Conservation (phyloP, 2,113 vertebrate genomes). For the Ahaetulla prasina region DNA sequence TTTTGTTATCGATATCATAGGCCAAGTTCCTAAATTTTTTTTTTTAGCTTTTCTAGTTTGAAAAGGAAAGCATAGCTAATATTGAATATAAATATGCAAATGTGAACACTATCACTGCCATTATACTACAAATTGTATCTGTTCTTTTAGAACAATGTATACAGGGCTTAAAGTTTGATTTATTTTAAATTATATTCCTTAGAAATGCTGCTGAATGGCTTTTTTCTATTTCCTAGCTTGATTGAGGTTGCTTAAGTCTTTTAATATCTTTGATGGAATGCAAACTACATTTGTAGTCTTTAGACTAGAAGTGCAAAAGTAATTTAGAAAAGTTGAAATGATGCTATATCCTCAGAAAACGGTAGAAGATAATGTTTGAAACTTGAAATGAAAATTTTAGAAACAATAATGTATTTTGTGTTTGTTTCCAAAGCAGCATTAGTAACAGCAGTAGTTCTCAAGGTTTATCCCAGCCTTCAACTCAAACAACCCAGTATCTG, state of each 20-base stretch:
- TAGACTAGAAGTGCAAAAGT: neutral
- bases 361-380: rapidly evolving
- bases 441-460: conserved; percentile 97
- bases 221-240: neutral
- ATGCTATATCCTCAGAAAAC: neutral
- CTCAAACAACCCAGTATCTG: conserved; percentile 97
- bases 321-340: neutral
- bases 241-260: neutral
- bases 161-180: neutral
- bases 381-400: neutral
- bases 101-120: neutral
- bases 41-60: neutral
- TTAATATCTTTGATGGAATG: neutral
- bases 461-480: conserved; percentile 95
- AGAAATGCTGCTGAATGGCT: neutral
- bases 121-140: neutral
- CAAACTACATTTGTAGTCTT: neutral
- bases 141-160: neutral
- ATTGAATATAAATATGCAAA: neutral
- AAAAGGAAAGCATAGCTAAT: neutral
- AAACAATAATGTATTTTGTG: neutral
- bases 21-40: neutral
- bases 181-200: neutral
- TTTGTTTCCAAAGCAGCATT: conserved; percentile 70
- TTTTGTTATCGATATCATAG: neutral